A percentile compares a stretch with the other conserved stretches of the same genome.
phyloP scores from a whole-genome alignment of 2,797 vertebrate species.

The Eleutherodactylus coqui region DNA sequence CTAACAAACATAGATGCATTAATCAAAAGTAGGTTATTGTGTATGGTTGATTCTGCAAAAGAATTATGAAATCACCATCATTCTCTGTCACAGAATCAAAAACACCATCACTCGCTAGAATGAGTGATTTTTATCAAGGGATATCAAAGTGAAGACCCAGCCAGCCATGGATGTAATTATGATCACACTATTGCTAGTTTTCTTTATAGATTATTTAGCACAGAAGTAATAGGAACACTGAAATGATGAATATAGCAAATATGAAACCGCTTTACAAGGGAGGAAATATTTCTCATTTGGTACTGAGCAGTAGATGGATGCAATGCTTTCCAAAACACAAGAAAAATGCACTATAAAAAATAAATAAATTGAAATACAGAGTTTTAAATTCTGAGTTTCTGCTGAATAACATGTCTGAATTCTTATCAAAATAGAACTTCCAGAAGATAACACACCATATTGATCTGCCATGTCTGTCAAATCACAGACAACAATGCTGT shows the following conservation, averaged over 20 bases:
- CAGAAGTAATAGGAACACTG: constrained; percentile 9
- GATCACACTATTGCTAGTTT: neutral
- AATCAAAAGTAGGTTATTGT: neutral
- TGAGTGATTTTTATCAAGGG: constrained; percentile 39
- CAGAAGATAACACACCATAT: neutral
- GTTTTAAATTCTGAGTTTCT: neutral
- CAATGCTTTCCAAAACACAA: neutral
- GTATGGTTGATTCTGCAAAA: neutral
- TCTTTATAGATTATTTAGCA: constrained; percentile 19
- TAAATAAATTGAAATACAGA: neutral
- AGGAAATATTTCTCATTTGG: neutral
- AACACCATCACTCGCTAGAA: constrained; percentile 1
- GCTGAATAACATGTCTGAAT: neutral
- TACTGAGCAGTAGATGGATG: neutral
- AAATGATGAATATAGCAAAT: constrained; percentile 11
- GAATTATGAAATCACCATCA: constrained; percentile 2
- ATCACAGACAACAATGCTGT: neutral
- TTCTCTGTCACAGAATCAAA: constrained; percentile 10
- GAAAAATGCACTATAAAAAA: neutral
- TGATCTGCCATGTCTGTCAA: neutral
- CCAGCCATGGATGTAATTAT: constrained; percentile 26
- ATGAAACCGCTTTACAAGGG: constrained; percentile 1
- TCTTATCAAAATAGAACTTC: neutral
- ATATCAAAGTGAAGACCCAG: constrained; percentile 36
- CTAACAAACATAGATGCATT: neutral